These are phyloP conservation scores for Hyaena hyaena DNA, from an alignment of 2,113 vertebrate genomes.

Conservation along the genomic window DNA sequence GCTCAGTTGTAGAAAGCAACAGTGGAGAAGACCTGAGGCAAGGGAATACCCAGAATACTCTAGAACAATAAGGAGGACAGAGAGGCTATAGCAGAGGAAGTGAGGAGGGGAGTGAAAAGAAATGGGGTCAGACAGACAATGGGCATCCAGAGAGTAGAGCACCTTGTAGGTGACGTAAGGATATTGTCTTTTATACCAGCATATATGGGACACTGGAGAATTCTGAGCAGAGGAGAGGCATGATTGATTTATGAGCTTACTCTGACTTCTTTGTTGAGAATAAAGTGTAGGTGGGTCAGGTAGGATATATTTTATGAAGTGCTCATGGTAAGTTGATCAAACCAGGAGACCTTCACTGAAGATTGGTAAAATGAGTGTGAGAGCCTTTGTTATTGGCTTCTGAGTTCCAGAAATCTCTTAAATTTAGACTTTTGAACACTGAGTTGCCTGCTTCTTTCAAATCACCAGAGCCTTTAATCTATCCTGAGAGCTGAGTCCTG, in stretches of 20 bases:
- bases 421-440: background rate
- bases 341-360: background rate
- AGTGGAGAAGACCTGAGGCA: background rate
- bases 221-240: background rate
- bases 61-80: background rate
- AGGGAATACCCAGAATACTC: background rate
- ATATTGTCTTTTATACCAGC: background rate
- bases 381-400: background rate
- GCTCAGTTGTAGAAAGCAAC: background rate
- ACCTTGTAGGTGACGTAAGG: background rate
- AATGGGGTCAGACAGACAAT: background rate
- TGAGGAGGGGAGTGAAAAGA: background rate
- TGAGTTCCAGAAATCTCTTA: background rate
- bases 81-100: background rate
- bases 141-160: background rate
- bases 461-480: background rate
- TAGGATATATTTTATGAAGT: background rate
- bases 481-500: background rate
- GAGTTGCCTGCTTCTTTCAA: background rate
- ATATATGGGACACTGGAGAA: background rate
- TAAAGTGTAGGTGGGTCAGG: background rate
- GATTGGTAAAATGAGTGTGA: background rate
- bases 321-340: background rate
- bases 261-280: background rate
- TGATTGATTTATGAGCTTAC: background rate